These are phyloP conservation scores for Stratiomys singularior DNA, from an alignment of 2,888 invertebrate genomes.

Conservation along the genomic window DNA sequence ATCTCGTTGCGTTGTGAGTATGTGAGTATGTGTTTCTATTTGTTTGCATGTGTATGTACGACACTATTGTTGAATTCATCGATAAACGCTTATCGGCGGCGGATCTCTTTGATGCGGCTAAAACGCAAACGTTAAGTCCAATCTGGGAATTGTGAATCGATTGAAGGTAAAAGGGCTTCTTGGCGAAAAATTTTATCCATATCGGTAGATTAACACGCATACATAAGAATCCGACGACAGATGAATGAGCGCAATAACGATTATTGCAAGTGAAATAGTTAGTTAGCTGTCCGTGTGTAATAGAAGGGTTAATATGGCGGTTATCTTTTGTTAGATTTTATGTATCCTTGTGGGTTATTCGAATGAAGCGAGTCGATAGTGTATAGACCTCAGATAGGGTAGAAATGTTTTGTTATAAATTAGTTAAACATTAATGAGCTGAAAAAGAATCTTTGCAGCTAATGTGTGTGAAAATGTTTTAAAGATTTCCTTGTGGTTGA, in stretches of 20 bases:
- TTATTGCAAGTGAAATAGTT: slow-evolving; percentile 30
- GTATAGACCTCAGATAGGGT: not conserved
- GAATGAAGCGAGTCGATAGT: not conserved
- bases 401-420: slow-evolving; percentile 25
- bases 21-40: no score
- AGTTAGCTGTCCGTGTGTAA: not conserved
- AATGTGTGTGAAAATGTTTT: no score
- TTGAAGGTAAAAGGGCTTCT: slow-evolving; percentile 47
- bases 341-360: not conserved
- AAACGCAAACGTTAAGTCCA: slow-evolving; percentile 42
- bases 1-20: no score
- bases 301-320: not conserved
- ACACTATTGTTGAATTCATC: slow-evolving; percentile 52
- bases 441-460: no score
- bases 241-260: slow-evolving; percentile 48
- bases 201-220: slow-evolving; percentile 50
- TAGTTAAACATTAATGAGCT: slow-evolving; percentile 32
- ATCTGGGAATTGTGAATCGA: slow-evolving; percentile 42
- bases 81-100: slow-evolving; percentile 50
- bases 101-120: slow-evolving; percentile 50
- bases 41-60: slow-evolving; percentile 32
- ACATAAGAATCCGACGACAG: slow-evolving; percentile 49
- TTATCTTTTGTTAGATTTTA: not conserved
- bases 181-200: slow-evolving; percentile 45
- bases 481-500: no score